Percentiles rank a stretch among this genome's conserved stretches.
These are phyloP conservation scores for Periophthalmus modestus DNA, from an alignment of 2,113 vertebrate species.

Conservation along the genomic window DNA sequence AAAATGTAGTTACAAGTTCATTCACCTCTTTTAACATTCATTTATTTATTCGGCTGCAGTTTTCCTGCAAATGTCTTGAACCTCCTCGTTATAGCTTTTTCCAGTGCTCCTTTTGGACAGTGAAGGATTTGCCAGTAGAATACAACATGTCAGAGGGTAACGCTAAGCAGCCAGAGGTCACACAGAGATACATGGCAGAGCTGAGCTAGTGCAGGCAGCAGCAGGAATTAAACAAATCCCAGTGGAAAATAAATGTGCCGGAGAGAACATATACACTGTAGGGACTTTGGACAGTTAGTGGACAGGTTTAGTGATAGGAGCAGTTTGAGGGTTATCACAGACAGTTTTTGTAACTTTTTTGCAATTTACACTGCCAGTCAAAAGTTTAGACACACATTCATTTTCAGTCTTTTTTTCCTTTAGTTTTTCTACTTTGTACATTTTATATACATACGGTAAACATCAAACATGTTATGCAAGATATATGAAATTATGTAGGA, in stretches of 20 bases:
- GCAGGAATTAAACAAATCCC: slow-evolving; percentile 69
- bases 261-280: slow-evolving; percentile 26
- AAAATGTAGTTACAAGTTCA: slow-evolving; percentile 30
- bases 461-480: too few species aligned
- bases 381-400: too few species aligned
- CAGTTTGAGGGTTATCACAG: slow-evolving; percentile 4
- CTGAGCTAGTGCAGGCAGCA: slow-evolving; percentile 68
- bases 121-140: slow-evolving; percentile 8
- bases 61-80: slow-evolving; percentile 3
- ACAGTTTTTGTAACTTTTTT: background rate
- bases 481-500: too few species aligned
- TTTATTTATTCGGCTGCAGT: background rate
- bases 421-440: too few species aligned
- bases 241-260: slow-evolving; percentile 61
- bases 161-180: slow-evolving; percentile 44
- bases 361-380: background rate
- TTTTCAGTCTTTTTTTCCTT: too few species aligned
- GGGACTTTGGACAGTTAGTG: slow-evolving; percentile 43
- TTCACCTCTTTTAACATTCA: slow-evolving; percentile 44
- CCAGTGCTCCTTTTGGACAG: slow-evolving; percentile 24
- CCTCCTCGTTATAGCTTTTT: slow-evolving; percentile 48
- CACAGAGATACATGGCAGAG: slow-evolving; percentile 37
- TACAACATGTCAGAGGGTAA: slow-evolving; percentile 49
- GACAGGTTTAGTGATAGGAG: slow-evolving; percentile 43
- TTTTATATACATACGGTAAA: too few species aligned